A percentile compares a stretch with the other conserved stretches of the same genome.
Evolutionary conservation across 1,140 invertebrate species (phyloP).

Genomic region (Sycobia sp.): DNA sequence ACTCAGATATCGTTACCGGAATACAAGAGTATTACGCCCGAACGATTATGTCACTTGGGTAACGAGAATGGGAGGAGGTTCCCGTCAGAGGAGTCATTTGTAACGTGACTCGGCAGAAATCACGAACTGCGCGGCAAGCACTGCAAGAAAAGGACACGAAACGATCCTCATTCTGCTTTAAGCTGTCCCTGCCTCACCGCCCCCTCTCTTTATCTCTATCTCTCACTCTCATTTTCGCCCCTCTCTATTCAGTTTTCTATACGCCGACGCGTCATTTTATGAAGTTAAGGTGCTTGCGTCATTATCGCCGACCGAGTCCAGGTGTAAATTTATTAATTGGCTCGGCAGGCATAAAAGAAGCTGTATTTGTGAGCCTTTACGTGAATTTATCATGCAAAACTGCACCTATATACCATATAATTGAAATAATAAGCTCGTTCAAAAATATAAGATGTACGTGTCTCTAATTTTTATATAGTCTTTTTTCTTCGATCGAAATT

Average conservation of each 20-base stretch:
- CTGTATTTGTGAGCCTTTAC: no score
- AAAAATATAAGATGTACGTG: no score
- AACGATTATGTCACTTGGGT: conserved; percentile 57
- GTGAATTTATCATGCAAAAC: no score
- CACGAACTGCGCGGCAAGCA: conserved; percentile 42
- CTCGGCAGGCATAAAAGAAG: no score
- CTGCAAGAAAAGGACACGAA: conserved; percentile 16
- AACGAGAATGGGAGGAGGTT: conserved; percentile 53
- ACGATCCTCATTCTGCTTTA: no score
- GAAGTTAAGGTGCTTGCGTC: conserved; percentile 53
- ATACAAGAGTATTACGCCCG: conserved; percentile 38
- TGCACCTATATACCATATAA: no score
- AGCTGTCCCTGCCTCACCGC: neutral
- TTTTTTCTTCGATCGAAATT: no score
- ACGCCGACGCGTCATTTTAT: conserved; percentile 1
- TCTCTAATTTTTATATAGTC: no score
- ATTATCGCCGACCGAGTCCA: conserved; percentile 48
- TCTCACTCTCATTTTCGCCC: neutral
- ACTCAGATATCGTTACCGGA: conserved; percentile 15
- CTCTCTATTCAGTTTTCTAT: conserved; percentile 3
- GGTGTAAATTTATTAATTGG: conserved; percentile 55
- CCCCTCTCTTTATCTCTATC: neutral
- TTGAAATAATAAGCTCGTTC: no score
- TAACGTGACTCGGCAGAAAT: conserved; percentile 58
- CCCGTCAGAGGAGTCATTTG: conserved; percentile 49